Evolutionary conservation across 2,113 vertebrate species (phyloP), one percentile per base, ranked within the genome.

Genomic region (Percina caprodes): DNA sequence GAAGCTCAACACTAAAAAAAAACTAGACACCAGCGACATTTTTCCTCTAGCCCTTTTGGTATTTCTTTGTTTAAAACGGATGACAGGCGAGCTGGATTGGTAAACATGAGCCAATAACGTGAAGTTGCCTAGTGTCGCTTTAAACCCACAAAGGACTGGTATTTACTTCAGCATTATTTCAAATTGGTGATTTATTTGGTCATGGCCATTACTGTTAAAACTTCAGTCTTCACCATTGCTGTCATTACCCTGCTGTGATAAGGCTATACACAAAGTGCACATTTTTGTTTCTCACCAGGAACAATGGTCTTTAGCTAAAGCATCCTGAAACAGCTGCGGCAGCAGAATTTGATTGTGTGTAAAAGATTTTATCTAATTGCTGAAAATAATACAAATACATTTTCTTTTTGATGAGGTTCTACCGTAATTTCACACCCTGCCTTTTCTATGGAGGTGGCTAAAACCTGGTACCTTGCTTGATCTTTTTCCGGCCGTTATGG

Each of bases 261-360:
- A 65, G 39, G 59, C 73, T 49, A 68, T 35, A 81, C 80, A 85
- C 83, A 91, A 89, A 88, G 86, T 88, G 80, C 85, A 88, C 82
- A 79, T 85, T 89, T 82, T 87, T 51, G 69, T 62, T 61, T 82
- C 89, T 88, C 89, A 87, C 70, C 89, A 88, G 91, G 91, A 94
- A 74, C 90, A 91, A 10, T 77, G 86, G 80, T 89, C 87, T 74
- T 10, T 42, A 82, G 83, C 81, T 79, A 16, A 90, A 88, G 80
- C 88, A 19, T 33, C 79, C 71, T 49, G 7, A 60, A 63, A 33
- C 66, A 51, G 45, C 42, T 19, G 70, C 26, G 33, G 83, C 79
- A 51, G 56, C 51, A 59, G 9, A 56, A 7, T 49, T 16, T 35
- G 7, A 15, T 33, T 15, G 39, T 42, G 39, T 11, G 6, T 42